These are phyloP conservation scores for Cinclus cinclus DNA, from an alignment of 2,113 vertebrate species.

Conservation along the genomic window DNA sequence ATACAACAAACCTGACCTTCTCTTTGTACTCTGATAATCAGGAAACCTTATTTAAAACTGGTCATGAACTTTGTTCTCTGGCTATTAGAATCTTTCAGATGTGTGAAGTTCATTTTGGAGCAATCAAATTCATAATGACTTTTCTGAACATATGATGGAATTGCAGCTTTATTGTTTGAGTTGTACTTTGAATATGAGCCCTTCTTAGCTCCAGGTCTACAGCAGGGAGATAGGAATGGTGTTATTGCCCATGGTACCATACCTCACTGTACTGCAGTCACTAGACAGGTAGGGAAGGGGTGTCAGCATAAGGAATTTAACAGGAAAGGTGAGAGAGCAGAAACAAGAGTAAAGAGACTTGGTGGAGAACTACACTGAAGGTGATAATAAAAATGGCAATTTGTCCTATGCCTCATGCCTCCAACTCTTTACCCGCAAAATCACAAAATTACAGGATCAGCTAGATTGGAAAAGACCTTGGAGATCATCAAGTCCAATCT, in stretches of 20 bases:
- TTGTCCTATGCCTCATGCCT: background rate
- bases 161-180: background rate
- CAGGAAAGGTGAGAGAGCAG: background rate
- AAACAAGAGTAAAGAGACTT: background rate
- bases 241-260: background rate
- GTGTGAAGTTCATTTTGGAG: background rate
- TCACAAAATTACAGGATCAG: background rate
- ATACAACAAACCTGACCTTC: background rate
- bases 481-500: too few species aligned
- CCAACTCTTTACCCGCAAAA: background rate
- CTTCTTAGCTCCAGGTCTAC: background rate
- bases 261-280: too few species aligned
- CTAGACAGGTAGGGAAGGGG: background rate
- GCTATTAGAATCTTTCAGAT: background rate
- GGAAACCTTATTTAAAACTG: background rate
- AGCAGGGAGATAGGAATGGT: background rate
- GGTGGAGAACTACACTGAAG: background rate
- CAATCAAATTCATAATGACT: background rate
- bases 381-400: background rate
- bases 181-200: background rate
- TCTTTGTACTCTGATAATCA: conserved; percentile 4
- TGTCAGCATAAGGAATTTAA: background rate
- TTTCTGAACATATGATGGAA: background rate
- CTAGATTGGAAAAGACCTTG: too few species aligned
- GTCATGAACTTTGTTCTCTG: background rate